A percentile compares a stretch with the other conserved stretches of the same genome.
Conservation (phyloP, 2,113 vertebrate species). For the Menidia beryllina region DNA sequence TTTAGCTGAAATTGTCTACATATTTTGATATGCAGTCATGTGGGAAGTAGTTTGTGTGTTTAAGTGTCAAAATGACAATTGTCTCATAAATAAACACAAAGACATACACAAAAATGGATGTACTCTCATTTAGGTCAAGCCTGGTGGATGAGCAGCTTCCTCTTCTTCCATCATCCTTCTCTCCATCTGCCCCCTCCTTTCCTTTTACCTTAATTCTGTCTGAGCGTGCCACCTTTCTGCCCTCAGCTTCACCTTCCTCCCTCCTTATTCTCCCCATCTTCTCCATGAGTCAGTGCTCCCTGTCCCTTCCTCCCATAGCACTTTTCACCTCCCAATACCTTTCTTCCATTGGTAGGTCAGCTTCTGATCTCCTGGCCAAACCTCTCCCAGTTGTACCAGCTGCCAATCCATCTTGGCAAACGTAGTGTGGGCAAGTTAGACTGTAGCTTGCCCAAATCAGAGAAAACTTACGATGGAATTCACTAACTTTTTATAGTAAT, state of each 20-base stretch:
- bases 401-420: conserved; percentile 41
- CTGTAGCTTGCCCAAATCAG: background rate
- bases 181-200: conserved; percentile 39
- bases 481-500: background rate
- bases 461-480: conserved; percentile 13
- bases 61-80: conserved; percentile 38
- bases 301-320: conserved; percentile 59
- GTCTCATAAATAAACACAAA: background rate
- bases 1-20: conserved; percentile 32
- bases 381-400: conserved; percentile 62
- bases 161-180: conserved; percentile 40
- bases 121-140: conserved; percentile 63
- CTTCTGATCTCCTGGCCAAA: conserved; percentile 54
- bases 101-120: conserved; percentile 1
- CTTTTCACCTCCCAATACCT: conserved; percentile 48
- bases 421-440: conserved; percentile 14
- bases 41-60: conserved; percentile 44
- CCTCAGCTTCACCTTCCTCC: conserved; percentile 47
- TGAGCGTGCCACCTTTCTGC: conserved; percentile 63
- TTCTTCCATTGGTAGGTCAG: conserved; percentile 53
- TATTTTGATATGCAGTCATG: conserved; percentile 23
- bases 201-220: conserved; percentile 21
- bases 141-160: conserved; percentile 63
- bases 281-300: conserved; percentile 53
- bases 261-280: conserved; percentile 25